These are phyloP conservation scores for Clarias magur DNA, from an alignment of 2,113 vertebrate genomes.

Conservation along the genomic window DNA sequence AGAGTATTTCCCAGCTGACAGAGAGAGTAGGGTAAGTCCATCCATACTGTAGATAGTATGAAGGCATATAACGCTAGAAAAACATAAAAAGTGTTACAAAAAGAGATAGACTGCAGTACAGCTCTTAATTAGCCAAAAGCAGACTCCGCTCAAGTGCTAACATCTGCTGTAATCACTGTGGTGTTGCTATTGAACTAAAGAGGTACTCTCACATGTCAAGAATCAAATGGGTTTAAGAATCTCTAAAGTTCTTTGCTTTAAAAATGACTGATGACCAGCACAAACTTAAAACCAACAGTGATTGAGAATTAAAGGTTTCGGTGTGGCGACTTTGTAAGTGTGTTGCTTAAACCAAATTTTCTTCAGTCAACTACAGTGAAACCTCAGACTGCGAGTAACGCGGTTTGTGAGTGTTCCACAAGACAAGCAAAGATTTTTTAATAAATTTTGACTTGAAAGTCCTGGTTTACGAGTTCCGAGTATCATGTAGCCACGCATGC, in stretches of 20 bases:
- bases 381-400: no score
- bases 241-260: neutral
- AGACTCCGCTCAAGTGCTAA: slow-evolving; percentile 46
- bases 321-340: neutral
- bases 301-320: neutral
- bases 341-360: neutral
- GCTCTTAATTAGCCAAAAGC: slow-evolving; percentile 43
- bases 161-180: slow-evolving; percentile 54
- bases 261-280: neutral
- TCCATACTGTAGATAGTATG: neutral
- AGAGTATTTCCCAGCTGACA: no score
- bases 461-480: no score
- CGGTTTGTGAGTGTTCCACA: no score
- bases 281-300: neutral
- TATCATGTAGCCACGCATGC: no score
- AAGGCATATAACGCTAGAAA: neutral
- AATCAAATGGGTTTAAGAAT: slow-evolving; percentile 16
- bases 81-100: slow-evolving; percentile 16
- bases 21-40: no score
- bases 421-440: no score
- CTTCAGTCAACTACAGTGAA: neutral
- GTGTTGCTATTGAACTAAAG: slow-evolving; percentile 29
- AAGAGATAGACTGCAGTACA: slow-evolving; percentile 17
- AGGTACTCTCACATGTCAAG: slow-evolving; percentile 40
- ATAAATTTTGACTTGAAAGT: no score